Evolutionary conservation across 2,888 invertebrate species (phyloP).

Genomic region (Limnephilus rhombicus): DNA sequence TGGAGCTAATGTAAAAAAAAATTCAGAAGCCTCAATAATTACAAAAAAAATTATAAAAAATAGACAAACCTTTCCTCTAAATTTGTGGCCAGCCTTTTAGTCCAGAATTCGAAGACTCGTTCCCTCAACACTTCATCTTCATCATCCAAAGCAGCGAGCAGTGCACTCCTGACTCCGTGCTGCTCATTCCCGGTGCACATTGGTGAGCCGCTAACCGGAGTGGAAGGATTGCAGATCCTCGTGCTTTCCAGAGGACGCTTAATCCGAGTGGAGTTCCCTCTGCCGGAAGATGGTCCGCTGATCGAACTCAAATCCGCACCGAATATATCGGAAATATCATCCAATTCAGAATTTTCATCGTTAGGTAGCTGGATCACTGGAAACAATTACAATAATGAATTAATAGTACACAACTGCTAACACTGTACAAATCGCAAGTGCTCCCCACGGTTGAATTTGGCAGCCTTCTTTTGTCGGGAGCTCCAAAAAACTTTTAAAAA

Average conservation of each 20-base stretch:
- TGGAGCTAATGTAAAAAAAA: too few species aligned
- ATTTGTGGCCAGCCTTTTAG: slow-evolving; percentile 67
- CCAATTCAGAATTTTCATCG: neutral
- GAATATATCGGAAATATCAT: neutral
- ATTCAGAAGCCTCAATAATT: neutral
- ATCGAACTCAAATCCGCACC: neutral
- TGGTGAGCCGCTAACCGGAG: neutral
- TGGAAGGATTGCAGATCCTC: slow-evolving; percentile 9
- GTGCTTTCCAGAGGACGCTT: slow-evolving; percentile 58
- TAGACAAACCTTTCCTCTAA: slow-evolving; percentile 58
- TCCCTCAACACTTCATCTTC: slow-evolving; percentile 72
- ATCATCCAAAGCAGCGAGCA: slow-evolving; percentile 75
- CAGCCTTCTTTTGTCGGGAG: too few species aligned
- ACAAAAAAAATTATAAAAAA: neutral
- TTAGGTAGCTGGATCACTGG: neutral
- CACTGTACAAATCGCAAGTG: too few species aligned
- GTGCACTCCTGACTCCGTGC: slow-evolving; percentile 63
- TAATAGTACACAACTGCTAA: too few species aligned
- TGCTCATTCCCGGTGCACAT: neutral
- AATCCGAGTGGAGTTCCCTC: neutral
- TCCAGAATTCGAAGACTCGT: slow-evolving; percentile 78
- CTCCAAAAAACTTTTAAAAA: too few species aligned
- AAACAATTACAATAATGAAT: neutral
- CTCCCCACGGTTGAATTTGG: too few species aligned
- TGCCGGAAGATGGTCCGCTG: neutral